Evolutionary conservation across 2,113 vertebrate genomes (phyloP), one percentile per base, ranked within the genome.

Genomic region (Xiphias gladius): DNA sequence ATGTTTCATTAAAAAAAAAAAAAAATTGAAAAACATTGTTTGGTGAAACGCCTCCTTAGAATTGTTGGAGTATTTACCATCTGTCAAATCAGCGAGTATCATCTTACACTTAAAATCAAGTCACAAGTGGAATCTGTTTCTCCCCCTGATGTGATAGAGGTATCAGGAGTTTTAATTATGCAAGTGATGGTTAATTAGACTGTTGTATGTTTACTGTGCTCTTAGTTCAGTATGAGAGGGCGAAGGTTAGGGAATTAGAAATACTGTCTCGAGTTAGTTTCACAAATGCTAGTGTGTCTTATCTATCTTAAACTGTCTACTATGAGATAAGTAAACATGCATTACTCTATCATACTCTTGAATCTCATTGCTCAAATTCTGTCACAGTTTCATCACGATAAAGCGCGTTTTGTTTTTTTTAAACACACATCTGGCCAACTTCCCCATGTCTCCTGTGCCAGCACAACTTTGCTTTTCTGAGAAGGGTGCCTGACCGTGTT

Each of bases 401-500:
- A 17, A 17, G 16, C n/a, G n/a, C n/a, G n/a, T n/a, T n/a, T n/a
- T n/a, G n/a, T n/a, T n/a, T n/a, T n/a, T n/a, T n/a, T 35, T 6
- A 4, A 3, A 35, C 32, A 35, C 32, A 35, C 32, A 35, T 35
- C 32, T 35, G 32, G 32, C 32, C 32, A 6, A 35, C 32, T 50
- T 71, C 58, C 10, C 24, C 32, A 8, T 75, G 72, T 67, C 39
- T 28, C 63, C 0, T 32, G 39, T n/a, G 39, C 35, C 14, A 46
- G 35, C n/a, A 26, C 69, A 72, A 0, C 30, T 0, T 61, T 41
- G 32, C 78, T 61, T 13, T 80, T 76, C 65, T 46, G n/a, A 70
- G 84, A 79, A 80, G 10, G 30, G 0, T 43, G 61, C 13, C 67
- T 16, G 30, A 59, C 79, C 28, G 3, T 50, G 9, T 91, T 90